Conservation (phyloP, 37 sponge, comb jelly and placozoan species). For the Oopsacas minuta region DNA sequence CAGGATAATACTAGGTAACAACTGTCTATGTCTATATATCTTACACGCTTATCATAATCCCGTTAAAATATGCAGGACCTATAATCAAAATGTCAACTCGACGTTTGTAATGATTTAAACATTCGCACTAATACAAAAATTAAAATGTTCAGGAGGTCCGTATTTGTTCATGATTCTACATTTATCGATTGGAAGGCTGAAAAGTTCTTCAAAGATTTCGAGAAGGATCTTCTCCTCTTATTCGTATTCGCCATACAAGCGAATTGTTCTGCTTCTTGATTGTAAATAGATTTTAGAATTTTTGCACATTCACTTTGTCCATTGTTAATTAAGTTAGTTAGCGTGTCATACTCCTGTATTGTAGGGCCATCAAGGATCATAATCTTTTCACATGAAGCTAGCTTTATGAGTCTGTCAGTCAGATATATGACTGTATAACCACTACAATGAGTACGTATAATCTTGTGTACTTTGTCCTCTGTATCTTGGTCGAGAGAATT, state of each 20-base stretch:
- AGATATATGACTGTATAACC: not conserved
- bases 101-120: too few relatives aligned
- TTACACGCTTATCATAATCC: too few relatives aligned
- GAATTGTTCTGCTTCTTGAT: not conserved
- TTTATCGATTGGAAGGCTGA: not conserved
- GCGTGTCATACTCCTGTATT: not conserved
- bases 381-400: not conserved
- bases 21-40: too few relatives aligned
- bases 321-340: not conserved
- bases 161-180: not conserved
- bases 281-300: not conserved
- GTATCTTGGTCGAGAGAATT: slow-evolving; percentile 14
- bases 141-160: too few relatives aligned
- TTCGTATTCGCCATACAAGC: not conserved
- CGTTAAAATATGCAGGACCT: too few relatives aligned
- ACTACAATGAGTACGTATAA: not conserved
- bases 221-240: not conserved
- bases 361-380: not conserved
- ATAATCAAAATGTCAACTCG: too few relatives aligned
- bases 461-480: not conserved
- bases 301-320: not conserved
- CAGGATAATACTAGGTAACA: too few relatives aligned
- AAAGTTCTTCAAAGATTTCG: not conserved
- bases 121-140: too few relatives aligned
- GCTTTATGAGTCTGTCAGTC: not conserved